phyloP scores from a whole-genome alignment of 2,113 vertebrate species.

The Sylvilagus bachmani region DNA sequence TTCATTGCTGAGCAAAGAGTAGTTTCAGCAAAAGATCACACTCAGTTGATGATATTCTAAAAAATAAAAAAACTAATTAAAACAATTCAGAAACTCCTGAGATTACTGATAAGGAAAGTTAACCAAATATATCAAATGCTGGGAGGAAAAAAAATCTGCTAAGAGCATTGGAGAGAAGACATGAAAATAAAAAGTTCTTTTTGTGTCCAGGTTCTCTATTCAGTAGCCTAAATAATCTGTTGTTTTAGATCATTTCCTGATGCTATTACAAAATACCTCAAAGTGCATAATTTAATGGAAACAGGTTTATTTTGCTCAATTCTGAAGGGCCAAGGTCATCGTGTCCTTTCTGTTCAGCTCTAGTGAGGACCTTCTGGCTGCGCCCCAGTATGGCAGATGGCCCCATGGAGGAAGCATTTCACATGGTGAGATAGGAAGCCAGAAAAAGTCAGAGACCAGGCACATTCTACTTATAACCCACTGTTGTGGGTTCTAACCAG shows the following conservation, averaged over 20 bases:
- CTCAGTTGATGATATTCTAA: background rate
- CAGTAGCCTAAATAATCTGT: background rate
- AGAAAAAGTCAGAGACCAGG: background rate
- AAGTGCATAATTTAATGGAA: background rate
- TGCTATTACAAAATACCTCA: background rate
- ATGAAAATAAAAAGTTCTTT: background rate
- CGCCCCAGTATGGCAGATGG: background rate
- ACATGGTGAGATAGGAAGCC: background rate
- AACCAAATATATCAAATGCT: background rate
- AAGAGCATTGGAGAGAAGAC: background rate
- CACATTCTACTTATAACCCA: background rate
- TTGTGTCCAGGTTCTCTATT: background rate
- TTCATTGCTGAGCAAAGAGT: conserved; percentile 39
- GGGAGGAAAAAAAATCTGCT: background rate
- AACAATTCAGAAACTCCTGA: conserved; percentile 29
- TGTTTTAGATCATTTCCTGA: background rate
- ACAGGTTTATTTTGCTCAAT: background rate
- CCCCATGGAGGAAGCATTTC: background rate
- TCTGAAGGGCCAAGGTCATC: background rate
- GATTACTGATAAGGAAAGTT: background rate
- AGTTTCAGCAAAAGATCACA: background rate
- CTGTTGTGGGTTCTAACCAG: background rate
- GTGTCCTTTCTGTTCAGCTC: background rate
- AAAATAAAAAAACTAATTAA: conserved; percentile 35
- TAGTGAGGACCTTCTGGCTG: background rate